Evolutionary conservation across 2,888 invertebrate genomes (phyloP).

Genomic region (Cinara cedri): DNA sequence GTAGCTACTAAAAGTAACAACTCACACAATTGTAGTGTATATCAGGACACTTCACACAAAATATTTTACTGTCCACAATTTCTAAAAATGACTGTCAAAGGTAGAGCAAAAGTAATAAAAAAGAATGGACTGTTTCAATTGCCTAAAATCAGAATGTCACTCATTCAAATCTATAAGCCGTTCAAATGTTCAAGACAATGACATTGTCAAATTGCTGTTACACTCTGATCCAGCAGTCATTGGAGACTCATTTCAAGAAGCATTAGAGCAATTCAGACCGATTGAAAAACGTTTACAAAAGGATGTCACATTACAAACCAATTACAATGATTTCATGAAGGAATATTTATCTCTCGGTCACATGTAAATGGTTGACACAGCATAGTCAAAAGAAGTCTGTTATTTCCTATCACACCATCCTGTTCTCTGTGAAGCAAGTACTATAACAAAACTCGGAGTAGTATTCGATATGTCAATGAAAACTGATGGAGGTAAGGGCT

Average conservation of each 20-base stretch:
- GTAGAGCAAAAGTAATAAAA: no score
- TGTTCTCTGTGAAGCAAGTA: slow-evolving; percentile 59
- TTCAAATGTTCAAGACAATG: no score
- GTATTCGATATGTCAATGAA: slow-evolving; percentile 60
- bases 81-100: no score
- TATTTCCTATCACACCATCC: slow-evolving; percentile 59
- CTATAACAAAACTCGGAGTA: slow-evolving; percentile 60
- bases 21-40: no score
- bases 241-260: not conserved
- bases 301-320: not conserved
- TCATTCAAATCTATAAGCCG: no score
- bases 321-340: not conserved
- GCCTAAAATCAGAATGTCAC: no score
- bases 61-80: no score
- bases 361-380: not conserved
- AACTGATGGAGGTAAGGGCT: slow-evolving; percentile 58
- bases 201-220: not conserved
- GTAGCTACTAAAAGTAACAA: no score
- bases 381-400: not conserved
- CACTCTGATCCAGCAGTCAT: not conserved
- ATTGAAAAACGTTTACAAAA: slow-evolving; percentile 2
- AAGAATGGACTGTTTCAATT: no score
- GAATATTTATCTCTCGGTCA: slow-evolving; percentile 2
- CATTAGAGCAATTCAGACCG: not conserved
- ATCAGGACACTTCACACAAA: no score